Base-by-base conservation (phyloP, 2,113 vertebrate genomes). In the Nothobranchius kuhntae region DNA sequence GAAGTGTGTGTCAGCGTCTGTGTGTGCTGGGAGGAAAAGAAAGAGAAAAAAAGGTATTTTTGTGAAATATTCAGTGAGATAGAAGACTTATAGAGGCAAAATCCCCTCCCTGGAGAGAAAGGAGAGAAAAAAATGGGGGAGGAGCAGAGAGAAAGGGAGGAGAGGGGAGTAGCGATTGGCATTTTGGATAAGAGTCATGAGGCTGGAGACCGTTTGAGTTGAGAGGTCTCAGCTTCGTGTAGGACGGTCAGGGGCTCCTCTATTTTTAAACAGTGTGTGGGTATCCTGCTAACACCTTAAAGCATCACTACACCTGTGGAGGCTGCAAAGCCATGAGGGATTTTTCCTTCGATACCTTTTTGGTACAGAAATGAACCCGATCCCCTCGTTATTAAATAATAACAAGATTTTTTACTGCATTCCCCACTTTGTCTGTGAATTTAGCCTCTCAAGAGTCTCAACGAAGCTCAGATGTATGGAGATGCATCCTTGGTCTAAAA, bases 201-300 rank as follows among this genome's bases (percentile, higher is more conserved):
- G 81, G 65, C 73, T 78, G 61, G 73, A 84, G 78, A 84, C 71
- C 64, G 60, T 84, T 83, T 79, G 56, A 81, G 59, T 51, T 72
- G 51, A 70, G 63, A 88, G 85, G 83, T 86, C 78, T 87, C 58
- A 68, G 73, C 73, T 74, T 67, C 15, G 82, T 88, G 87, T 84
- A 86, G 85, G 85, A 85, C 81, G 83, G 80, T 80, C 75, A 83
- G 68, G 66, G 53, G 68, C 63, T 48, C 48, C 59, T 83, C 78
- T 91, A 88, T 91, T 85, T 89, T 89, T 88, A 73, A 77, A 75
- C 54, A 74, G 55, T 86, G 86, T 86, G 86, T 90, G 89, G 87
- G 86, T 81, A 86, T 73, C 67, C 40, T 24, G 66, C 77, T 80
- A 73, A 67, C 86, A 87, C 87, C 80, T 84, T 87, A 83, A 59